Base-by-base conservation (phyloP, 2,797 vertebrate genomes). In the Phoxinus dragarum region DNA sequence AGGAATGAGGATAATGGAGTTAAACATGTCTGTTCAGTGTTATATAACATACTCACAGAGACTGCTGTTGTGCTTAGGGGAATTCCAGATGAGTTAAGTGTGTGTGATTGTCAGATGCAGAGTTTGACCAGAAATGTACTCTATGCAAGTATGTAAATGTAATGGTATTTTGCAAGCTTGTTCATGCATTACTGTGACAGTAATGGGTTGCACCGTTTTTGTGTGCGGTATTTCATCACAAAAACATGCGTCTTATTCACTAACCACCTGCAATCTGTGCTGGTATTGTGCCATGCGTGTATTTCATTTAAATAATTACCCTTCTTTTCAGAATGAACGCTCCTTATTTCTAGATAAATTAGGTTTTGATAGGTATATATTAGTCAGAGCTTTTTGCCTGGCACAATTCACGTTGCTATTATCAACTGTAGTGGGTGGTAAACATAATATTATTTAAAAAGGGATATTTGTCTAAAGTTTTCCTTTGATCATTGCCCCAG, bases 1-100 rank as follows among this genome's bases (percentile, higher is more conserved):
- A 87, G 89, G 88, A 93, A 94, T 91, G 91, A 92, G 89, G 91
- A 91, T 91, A 89, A 88, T 87, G 67, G 54, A 34, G 86, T 86
- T 80, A 73, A 87, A 82, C 4, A 0, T 78, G 40, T 73, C 81
- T 44, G 44, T 67, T 78, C 44, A 80, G 74, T 16, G 5, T 86
- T 80, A 64, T 40, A 67, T 90, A 88, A 79, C 40, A 79, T 12
- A 40, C 72, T 69, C 49, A 61, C 38, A 86, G 69, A 68, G 42
- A 54, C 44, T 64, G 12, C 38, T 80, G 44, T 67, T 67, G 69
- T 54, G 59, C 36, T 31, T 17, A 8, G 77, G 84, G 78, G 59
- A 86, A 81, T 81, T 86, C 78, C 68, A 67, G 10, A 38, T 34
- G 19, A 52, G 16, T 36, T 74, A 71, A 89, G 91, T 40, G 56